phyloP scores from a whole-genome alignment of 1,140 invertebrate genomes.

The Battus philenor region DNA sequence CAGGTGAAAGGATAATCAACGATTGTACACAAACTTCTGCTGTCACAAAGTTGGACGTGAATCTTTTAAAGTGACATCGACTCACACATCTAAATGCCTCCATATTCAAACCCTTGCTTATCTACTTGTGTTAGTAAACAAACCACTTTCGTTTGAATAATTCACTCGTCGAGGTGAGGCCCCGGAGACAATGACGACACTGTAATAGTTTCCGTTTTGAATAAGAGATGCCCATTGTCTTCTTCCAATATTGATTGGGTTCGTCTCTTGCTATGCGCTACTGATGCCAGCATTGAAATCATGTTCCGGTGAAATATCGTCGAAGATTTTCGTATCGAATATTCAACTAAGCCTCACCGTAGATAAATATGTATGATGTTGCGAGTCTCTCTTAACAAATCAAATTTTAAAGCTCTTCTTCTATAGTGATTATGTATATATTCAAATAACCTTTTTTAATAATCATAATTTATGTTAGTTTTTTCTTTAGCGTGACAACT shows the following conservation, averaged over 20 bases:
- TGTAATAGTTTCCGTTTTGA: slow-evolving; percentile 73
- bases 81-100: slow-evolving; percentile 40
- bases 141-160: slow-evolving; percentile 70
- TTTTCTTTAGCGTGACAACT: too few species aligned
- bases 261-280: slow-evolving; percentile 37
- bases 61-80: slow-evolving; percentile 58
- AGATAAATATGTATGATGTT: slow-evolving; percentile 16
- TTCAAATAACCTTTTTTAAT: slow-evolving; percentile 15
- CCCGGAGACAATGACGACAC: slow-evolving; percentile 62
- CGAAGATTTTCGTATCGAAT: slow-evolving; percentile 18
- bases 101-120: slow-evolving; percentile 47
- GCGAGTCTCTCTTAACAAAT: slow-evolving; percentile 10
- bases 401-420: slow-evolving; percentile 5
- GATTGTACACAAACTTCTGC: slow-evolving; percentile 49
- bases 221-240: slow-evolving; percentile 70
- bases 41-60: slow-evolving; percentile 62
- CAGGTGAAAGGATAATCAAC: slow-evolving; percentile 56
- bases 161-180: slow-evolving; percentile 57
- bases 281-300: too few species aligned
- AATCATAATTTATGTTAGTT: not conserved
- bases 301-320: slow-evolving; percentile 32
- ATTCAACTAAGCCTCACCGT: slow-evolving; percentile 11
- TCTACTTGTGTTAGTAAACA: slow-evolving; percentile 58
- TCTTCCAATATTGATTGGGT: slow-evolving; percentile 63
- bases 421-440: slow-evolving; percentile 16